Percentiles rank a stretch among this genome's conserved stretches.
Conservation (phyloP, 2,888 invertebrate species). For the Kryphioiulus occultus region DNA sequence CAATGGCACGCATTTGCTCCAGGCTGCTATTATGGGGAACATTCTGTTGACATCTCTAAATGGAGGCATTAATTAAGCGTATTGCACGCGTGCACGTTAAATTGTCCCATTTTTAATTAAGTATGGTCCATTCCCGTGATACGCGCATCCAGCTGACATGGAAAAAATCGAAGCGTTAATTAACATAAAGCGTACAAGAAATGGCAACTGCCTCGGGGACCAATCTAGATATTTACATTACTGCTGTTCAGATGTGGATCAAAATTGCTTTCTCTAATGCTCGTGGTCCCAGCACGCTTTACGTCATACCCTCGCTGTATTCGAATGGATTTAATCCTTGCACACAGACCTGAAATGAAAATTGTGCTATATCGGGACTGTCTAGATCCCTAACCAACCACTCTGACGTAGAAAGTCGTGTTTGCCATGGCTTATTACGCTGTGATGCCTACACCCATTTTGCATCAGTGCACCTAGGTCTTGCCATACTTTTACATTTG, state of each 20-base stretch:
- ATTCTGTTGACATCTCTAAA: not conserved
- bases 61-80: not conserved
- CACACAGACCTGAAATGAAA: not conserved
- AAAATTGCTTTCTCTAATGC: not conserved
- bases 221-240: not conserved
- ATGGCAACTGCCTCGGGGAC: not conserved
- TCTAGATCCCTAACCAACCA: not conserved
- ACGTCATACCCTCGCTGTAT: not conserved
- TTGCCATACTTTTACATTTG: not conserved
- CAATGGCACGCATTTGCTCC: not conserved
- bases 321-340: not conserved
- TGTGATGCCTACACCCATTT: not conserved
- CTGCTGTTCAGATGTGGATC: not conserved
- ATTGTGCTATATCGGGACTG: not conserved
- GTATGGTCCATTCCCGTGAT: not conserved
- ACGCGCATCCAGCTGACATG: not conserved
- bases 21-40: not conserved
- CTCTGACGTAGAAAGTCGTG: too few species aligned
- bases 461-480: not conserved
- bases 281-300: not conserved
- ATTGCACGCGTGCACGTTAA: not conserved
- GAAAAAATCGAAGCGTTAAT: not conserved
- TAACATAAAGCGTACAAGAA: not conserved
- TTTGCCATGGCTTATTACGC: too few species aligned
- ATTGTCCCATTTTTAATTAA: not conserved